Conservation (phyloP, 2,888 invertebrate species). For the Tipula helvola region DNA sequence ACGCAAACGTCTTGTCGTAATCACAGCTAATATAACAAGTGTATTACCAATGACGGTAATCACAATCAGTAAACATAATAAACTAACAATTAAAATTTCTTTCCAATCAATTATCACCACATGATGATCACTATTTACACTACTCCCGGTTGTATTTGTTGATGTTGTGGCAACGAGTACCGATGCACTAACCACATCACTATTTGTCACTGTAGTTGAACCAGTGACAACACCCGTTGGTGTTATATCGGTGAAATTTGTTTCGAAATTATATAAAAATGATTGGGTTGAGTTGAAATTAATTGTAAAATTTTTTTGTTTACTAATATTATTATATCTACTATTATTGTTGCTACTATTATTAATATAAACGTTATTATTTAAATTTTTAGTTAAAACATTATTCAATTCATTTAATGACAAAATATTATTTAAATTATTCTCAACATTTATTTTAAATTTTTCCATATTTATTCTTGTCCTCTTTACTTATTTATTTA, state of each 20-base stretch:
- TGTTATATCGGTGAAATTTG: neutral
- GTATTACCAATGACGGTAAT: slow-evolving; percentile 76
- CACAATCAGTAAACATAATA: slow-evolving; percentile 54
- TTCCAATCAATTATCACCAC: slow-evolving; percentile 22
- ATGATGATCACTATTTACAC: neutral
- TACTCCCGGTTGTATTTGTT: neutral
- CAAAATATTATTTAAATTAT: neutral
- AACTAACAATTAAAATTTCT: slow-evolving; percentile 48
- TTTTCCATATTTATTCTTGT: neutral
- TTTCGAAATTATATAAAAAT: neutral
- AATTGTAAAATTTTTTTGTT: neutral
- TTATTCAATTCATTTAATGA: neutral
- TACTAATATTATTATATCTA: neutral
- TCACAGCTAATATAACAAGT: slow-evolving; percentile 77
- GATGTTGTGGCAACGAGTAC: neutral
- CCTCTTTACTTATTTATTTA: neutral
- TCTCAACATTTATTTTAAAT: neutral
- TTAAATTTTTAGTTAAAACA: neutral
- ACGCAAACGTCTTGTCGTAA: slow-evolving; percentile 71
- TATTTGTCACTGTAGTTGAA: neutral
- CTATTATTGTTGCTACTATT: neutral
- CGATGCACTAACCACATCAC: neutral
- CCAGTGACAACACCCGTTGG: neutral
- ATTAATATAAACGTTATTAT: neutral
- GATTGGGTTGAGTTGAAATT: neutral